These are phyloP conservation scores for Agrochola circellaris DNA, from an alignment of 2,888 invertebrate species.

Conservation along the genomic window DNA sequence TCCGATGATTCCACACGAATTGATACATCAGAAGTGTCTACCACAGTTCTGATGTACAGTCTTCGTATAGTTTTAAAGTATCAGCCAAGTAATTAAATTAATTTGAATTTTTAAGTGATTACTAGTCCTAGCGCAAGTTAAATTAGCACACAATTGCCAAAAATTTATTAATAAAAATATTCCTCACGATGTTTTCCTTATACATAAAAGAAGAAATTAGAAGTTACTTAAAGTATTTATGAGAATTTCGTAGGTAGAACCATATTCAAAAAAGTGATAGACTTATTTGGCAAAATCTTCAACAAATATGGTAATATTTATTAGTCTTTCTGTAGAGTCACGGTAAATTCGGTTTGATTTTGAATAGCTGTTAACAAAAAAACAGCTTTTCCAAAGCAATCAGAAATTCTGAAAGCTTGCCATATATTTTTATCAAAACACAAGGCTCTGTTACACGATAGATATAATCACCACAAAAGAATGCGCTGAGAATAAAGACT, in stretches of 20 bases:
- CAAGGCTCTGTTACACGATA: constrained; percentile 34
- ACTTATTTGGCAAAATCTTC: neutral
- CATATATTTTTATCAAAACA: neutral
- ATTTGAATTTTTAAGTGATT: no score
- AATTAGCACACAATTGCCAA: no score
- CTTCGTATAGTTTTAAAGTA: no score
- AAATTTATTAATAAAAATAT: no score
- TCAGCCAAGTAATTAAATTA: no score
- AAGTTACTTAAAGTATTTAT: neutral
- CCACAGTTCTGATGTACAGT: no score
- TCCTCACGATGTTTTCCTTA: no score
- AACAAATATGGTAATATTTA: neutral
- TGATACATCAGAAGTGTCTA: no score
- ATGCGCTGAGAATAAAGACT: constrained; percentile 21
- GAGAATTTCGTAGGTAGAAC: neutral
- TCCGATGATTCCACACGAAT: no score
- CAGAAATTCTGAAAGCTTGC: neutral
- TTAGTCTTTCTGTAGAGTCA: neutral
- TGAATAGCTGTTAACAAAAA: neutral
- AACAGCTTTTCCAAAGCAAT: constrained; percentile 11
- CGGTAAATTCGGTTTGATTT: neutral
- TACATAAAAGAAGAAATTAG: no score
- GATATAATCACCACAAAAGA: constrained; percentile 11
- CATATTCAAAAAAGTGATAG: neutral
- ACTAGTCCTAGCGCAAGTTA: no score